Base-by-base conservation (phyloP, 2,113 vertebrate genomes). In the Pseudorhombus dupliciocellatus region DNA sequence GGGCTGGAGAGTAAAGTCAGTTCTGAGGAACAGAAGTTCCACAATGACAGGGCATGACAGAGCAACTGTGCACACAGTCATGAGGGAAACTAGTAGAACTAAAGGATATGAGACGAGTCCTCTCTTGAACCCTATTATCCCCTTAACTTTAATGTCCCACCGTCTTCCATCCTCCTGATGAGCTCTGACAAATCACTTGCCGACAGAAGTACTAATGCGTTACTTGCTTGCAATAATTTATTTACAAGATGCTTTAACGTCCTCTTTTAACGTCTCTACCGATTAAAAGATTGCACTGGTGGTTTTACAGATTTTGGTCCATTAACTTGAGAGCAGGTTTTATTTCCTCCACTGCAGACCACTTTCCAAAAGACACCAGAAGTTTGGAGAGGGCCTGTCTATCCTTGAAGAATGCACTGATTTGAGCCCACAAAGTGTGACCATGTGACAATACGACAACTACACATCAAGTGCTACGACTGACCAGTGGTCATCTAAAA, bases 91-190 rank as follows among this genome's bases (percentile, higher is more conserved):
- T 18, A 4, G 20, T 44, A 59, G 20, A 75, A 60, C 21, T 16
- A 9, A 65, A 42, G 21, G 50, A 73, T 34, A 62, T 15, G 46
- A 50, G 31, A 66, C 8, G 48, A 4, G 3, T 48, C 8, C 16
- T 26, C 44, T 59, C 40, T 50, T 50, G 20, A 44, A n/a, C 20
- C 34, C 46, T 8, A 14, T 44, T 51, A 31, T 15, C 4, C 20
- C 8, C 22, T 4, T 2, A 64, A 58, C 34, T 20, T 50, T 20
- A 62, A 51, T 22, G 18, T 51, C 20, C 18, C 51, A 16, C 21
- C 37, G 14, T 42, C 54, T 30, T 52, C 71, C 12, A 40, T 67
- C 46, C 20, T 18, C 15, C 70, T 42, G 16, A 67, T 66, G 10
- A 51, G 21, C 54, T 50, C 50, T 62, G 60, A 73, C 24, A 44